Evolutionary conservation across 1,140 invertebrate genomes (phyloP).

Genomic region (Dendrolimus punctatus): DNA sequence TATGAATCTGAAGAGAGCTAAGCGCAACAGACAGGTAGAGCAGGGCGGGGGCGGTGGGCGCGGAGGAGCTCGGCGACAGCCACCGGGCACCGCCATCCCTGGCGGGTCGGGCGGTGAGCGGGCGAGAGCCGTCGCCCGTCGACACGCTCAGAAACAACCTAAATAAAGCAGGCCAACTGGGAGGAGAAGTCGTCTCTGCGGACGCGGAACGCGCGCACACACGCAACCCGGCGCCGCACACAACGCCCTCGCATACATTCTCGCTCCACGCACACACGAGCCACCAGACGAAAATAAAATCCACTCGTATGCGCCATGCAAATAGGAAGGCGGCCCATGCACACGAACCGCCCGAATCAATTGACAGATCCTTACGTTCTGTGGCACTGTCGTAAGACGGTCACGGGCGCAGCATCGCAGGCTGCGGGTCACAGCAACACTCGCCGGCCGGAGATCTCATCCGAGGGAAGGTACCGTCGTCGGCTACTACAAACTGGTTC

Average conservation of each 20-base stretch:
- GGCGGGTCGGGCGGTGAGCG: constrained; percentile 17
- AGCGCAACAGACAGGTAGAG: constrained; percentile 24
- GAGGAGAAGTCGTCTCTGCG: constrained; percentile 57
- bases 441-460: constrained; percentile 49
- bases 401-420: constrained; percentile 67
- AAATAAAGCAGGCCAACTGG: constrained; percentile 63
- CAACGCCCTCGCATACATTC: constrained; percentile 31
- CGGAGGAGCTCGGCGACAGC: too few species aligned
- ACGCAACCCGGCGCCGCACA: constrained; percentile 27
- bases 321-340: constrained; percentile 61
- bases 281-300: constrained; percentile 68
- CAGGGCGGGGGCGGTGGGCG: constrained; percentile 10
- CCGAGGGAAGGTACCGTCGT: constrained; percentile 43
- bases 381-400: constrained; percentile 66
- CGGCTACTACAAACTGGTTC: constrained; percentile 54
- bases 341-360: constrained; percentile 53
- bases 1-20: too few species aligned
- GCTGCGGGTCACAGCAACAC: constrained; percentile 49
- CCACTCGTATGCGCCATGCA: constrained; percentile 67
- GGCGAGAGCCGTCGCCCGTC: constrained; percentile 25
- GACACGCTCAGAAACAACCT: constrained; percentile 63
- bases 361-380: constrained; percentile 66
- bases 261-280: constrained; percentile 42
- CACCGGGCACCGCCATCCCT: constrained; percentile 9
- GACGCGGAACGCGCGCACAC: constrained; percentile 39